Evolutionary conservation across 2,113 vertebrate species (phyloP).

Genomic region (Ageneiosus marmoratus): DNA sequence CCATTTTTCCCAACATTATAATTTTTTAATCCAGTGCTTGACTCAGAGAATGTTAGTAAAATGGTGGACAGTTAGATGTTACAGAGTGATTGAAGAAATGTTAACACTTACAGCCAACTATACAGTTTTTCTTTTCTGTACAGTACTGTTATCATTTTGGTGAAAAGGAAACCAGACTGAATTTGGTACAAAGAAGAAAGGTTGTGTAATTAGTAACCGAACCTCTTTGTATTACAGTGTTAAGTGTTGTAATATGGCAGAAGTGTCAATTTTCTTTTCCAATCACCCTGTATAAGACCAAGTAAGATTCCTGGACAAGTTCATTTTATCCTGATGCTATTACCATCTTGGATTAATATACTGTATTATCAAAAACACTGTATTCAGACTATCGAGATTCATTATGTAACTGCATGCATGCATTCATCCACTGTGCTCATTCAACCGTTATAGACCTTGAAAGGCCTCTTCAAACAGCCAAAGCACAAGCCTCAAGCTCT

Average conservation of each 20-base stretch:
- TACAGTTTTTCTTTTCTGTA: not conserved
- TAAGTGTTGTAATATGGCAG: not conserved
- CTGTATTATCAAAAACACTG: no score
- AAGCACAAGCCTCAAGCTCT: not conserved
- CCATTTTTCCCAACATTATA: slow-evolving; percentile 40
- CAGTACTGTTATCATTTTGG: not conserved
- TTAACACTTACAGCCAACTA: not conserved
- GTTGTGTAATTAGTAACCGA: not conserved
- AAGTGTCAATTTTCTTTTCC: not conserved
- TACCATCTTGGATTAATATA: not conserved
- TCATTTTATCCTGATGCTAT: not conserved
- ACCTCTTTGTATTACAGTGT: not conserved
- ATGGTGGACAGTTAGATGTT: not conserved
- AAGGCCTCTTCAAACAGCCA: not conserved
- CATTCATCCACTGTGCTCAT: not conserved
- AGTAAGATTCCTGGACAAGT: not conserved
- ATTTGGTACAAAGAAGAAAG: not conserved
- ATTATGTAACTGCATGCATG: not conserved
- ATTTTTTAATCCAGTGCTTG: slow-evolving; percentile 66
- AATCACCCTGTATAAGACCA: not conserved
- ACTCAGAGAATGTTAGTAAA: slow-evolving; percentile 43
- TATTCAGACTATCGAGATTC: not conserved
- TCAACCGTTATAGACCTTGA: not conserved
- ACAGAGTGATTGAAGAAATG: not conserved
- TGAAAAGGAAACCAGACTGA: not conserved